A percentile compares a stretch with the other conserved stretches of the same genome.
phyloP scores from a whole-genome alignment of 2,113 vertebrate species.

The Tauraco erythrolophus region DNA sequence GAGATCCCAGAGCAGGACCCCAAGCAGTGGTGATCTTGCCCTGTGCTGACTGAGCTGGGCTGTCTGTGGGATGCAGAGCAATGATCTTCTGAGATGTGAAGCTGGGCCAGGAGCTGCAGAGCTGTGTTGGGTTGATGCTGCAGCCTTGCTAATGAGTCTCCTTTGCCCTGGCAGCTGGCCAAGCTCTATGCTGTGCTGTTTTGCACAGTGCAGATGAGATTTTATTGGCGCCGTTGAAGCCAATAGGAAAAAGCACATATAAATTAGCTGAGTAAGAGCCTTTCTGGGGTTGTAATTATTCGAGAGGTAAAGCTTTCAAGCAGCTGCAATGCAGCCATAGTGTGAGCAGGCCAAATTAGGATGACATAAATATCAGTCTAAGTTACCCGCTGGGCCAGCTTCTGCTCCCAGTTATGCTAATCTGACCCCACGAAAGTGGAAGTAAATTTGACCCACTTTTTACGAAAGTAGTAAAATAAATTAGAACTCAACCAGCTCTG shows the following conservation, averaged over 20 bases:
- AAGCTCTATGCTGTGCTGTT: background rate
- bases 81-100: background rate
- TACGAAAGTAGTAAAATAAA: background rate
- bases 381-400: background rate
- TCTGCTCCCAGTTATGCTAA: background rate
- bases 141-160: background rate
- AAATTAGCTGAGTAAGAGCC: background rate
- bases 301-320: background rate
- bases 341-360: background rate
- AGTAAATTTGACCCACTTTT: background rate
- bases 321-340: background rate
- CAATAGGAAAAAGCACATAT: background rate
- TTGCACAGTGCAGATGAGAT: background rate
- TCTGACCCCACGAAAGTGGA: background rate
- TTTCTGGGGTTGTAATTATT: background rate
- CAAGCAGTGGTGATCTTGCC: rapidly evolving
- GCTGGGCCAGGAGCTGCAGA: background rate
- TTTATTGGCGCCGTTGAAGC: background rate
- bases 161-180: background rate
- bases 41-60: rapidly evolving
- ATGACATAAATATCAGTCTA: background rate
- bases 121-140: background rate
- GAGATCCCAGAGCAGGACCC: background rate
- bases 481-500: background rate
- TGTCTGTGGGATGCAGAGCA: background rate